Evolutionary conservation across 1,140 invertebrate genomes (phyloP).

Genomic region (Eupristina koningsbergeri): DNA sequence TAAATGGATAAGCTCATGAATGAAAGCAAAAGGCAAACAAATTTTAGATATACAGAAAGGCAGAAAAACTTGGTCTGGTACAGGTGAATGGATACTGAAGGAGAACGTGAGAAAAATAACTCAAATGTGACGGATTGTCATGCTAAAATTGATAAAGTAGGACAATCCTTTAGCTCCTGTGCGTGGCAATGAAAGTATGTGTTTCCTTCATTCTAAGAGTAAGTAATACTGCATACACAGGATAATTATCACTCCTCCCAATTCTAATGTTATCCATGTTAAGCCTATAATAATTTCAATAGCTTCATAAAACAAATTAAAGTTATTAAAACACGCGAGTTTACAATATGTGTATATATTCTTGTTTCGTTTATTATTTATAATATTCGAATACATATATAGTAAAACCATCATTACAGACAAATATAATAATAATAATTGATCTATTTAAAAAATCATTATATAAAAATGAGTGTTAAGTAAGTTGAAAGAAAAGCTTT

Average conservation of each 20-base stretch:
- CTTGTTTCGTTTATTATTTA: too few relatives aligned
- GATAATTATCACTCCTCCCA: too few relatives aligned
- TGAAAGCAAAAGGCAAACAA: slow-evolving; percentile 32
- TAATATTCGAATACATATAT: too few relatives aligned
- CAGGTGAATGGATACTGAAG: slow-evolving; percentile 23
- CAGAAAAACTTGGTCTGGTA: not conserved
- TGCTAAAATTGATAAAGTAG: slow-evolving; percentile 52
- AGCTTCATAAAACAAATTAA: not conserved
- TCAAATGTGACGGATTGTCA: slow-evolving; percentile 30
- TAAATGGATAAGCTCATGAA: slow-evolving; percentile 9
- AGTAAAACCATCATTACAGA: too few relatives aligned
- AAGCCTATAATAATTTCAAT: too few relatives aligned
- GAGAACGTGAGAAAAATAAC: not conserved
- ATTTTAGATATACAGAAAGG: slow-evolving; percentile 8
- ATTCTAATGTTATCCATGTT: too few relatives aligned
- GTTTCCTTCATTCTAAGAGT: not conserved
- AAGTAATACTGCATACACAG: not conserved
- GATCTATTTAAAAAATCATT: too few relatives aligned
- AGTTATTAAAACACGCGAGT: not conserved
- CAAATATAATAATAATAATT: too few relatives aligned
- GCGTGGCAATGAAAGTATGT: not conserved
- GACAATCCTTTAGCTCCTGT: slow-evolving; percentile 33
- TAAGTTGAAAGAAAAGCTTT: too few relatives aligned
- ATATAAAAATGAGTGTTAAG: too few relatives aligned
- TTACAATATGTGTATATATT: too few relatives aligned